Base-by-base conservation (phyloP, 2,797 vertebrate species). In the Ciconia nigra region DNA sequence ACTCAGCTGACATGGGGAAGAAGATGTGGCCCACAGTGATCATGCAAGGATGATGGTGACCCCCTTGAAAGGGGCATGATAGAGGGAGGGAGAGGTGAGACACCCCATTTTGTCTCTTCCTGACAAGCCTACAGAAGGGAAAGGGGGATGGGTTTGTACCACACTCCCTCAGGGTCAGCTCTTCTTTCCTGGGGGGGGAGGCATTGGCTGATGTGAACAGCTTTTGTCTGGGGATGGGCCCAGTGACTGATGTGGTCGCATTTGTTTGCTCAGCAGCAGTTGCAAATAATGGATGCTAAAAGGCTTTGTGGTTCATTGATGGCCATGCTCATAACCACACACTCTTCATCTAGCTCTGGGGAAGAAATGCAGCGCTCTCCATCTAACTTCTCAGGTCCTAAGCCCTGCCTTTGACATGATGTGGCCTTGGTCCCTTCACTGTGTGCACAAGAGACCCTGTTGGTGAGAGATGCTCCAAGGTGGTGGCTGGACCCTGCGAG, bases 271-370 rank as follows among this genome's bases (percentile, higher is more conserved):
- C 98, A 98, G 98, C 98, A 98, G 97, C 96, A 89, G 79, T 97
- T n/a, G 73, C 97, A 98, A 98, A 96, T 97, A 98, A 98, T 98
- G 98, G 98, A 98, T 65, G 92, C 97, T 98, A 98, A 98, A 98
- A 98, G 98, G 98, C 97, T 98, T 98, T 98, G 98, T 98, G 98
- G 98, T 98, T 98, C 98, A 83, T 89, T 97, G 98, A 98, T 98
- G 98, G 96, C 96, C 96, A 46, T 83, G 93, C 70, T 96, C 78
- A 95, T 93, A 96, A 98, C 98, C 97, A 98, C 97, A 97, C 37
- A 90, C 95, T 92, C 97, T 96, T 98, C 96, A 98, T 96, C 91
- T 83, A 83, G 47, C 95, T 96, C 97, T 97, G 89, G 85, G 96
- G 96, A 63, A 65, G 67, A 96, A 96, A 97, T 87, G 25, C 89